Percentiles rank a stretch among this genome's conserved stretches.
Conservation (phyloP, 2,888 invertebrate genomes). For the Ennomos erosarius region DNA sequence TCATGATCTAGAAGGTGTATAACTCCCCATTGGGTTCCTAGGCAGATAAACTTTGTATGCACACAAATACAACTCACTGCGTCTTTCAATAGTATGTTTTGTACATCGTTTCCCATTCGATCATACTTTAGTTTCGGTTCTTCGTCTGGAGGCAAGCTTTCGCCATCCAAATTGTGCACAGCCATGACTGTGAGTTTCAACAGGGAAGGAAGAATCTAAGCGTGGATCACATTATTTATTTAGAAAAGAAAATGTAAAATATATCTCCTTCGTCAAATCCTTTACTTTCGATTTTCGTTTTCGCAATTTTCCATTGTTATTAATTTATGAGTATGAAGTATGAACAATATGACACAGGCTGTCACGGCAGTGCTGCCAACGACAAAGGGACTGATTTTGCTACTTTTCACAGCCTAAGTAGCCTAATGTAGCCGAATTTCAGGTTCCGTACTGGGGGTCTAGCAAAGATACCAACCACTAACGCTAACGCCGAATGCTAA, state of each 20-base stretch:
- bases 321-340: no score
- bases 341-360: no score
- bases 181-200: conserved; percentile 58
- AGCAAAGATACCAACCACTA: no score
- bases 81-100: conserved; percentile 92
- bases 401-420: no score
- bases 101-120: conserved; percentile 94
- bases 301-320: conserved; percentile 7
- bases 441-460: no score
- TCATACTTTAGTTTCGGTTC: conserved; percentile 97
- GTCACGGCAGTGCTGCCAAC: no score
- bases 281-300: not conserved
- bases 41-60: conserved; percentile 96
- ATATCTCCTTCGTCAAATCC: conserved; percentile 16
- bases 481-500: no score
- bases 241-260: conserved; percentile 3
- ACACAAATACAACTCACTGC: conserved; percentile 96
- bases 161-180: conserved; percentile 70
- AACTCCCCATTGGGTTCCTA: conserved; percentile 96
- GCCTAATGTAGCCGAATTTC: no score
- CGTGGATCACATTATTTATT: conserved; percentile 12
- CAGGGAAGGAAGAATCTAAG: not conserved
- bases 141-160: conserved; percentile 76
- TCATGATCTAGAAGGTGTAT: conserved; percentile 96
- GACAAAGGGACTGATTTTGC: no score